Evolutionary conservation across 1,140 invertebrate species (phyloP), one percentile per base, ranked within the genome.

Genomic region (Homalodisca vitripennis): DNA sequence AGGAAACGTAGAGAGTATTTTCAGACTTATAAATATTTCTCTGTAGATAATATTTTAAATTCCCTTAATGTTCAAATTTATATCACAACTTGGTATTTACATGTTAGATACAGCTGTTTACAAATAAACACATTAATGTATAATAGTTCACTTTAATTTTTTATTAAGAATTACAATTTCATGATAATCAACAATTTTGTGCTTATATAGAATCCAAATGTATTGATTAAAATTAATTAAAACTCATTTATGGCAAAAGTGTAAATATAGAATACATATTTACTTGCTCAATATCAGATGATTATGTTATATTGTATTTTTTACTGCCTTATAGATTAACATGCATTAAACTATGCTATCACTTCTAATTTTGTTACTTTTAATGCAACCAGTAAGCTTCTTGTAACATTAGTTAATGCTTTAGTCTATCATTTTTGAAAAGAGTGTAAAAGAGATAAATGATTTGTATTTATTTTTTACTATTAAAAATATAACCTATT

Each of bases 191-290:
- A n/a, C n/a, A n/a, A n/a, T n/a, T n/a, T n/a, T n/a, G n/a, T n/a
- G n/a, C n/a, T n/a, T n/a, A n/a, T n/a, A n/a, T n/a, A n/a, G n/a
- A n/a, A n/a, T n/a, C n/a, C n/a, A n/a, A 41, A 10, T 41, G 17
- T 41, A 41, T 10, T 17, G 17, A 17, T 41, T 10, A 10, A 41
- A 41, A 41, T 6, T 41, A 17, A 17, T 41, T 41, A 6, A 6
- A 6, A 10, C 6, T 41, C 34, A 27, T 30, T 60, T 24, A 22
- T 60, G 26, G 24, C 48, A 60, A 60, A 60, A 60, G 22, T 60
- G 55, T 60, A 60, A 10, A 60, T 60, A 60, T 60, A 60, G 55
- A 60, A 30, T 60, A 60, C 48, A 51, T 30, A 30, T 60, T 60
- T 60, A 60, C 55, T 60, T 60, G 55, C 55, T 60, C 55, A 60